Percentiles rank a stretch among this genome's conserved stretches.
Conservation (phyloP, 2,113 vertebrate species). For the Plestiodon gilberti region DNA sequence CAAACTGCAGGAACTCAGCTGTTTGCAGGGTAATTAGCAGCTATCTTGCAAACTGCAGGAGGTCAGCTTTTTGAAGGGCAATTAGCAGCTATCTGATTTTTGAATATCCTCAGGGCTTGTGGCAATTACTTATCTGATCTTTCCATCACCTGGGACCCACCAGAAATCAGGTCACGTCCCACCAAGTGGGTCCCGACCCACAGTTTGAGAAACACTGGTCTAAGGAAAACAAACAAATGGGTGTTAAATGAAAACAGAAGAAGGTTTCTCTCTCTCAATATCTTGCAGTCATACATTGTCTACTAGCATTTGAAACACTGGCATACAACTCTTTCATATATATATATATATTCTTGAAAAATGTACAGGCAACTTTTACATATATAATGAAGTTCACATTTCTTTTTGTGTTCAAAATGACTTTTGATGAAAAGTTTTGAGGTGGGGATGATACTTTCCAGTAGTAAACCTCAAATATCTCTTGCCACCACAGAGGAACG, state of each 20-base stretch:
- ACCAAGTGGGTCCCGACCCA: no score
- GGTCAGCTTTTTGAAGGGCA: no score
- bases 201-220: no score
- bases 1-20: no score
- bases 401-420: neutral
- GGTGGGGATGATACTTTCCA: neutral
- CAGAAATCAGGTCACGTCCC: no score
- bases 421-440: neutral
- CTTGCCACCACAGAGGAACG: accelerated
- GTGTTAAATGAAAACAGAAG: neutral
- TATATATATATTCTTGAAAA: neutral
- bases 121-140: no score
- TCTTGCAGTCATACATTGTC: neutral
- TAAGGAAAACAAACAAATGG: neutral
- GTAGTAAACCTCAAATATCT: neutral
- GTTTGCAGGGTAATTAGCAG: no score
- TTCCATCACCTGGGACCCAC: no score
- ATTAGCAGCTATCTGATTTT: no score
- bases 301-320: neutral
- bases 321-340: neutral
- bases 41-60: no score
- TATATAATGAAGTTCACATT: neutral
- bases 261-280: neutral
- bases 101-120: no score
- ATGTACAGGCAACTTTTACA: neutral